phyloP scores from a whole-genome alignment of 2,888 invertebrate genomes.

The Drosophila borborema region DNA sequence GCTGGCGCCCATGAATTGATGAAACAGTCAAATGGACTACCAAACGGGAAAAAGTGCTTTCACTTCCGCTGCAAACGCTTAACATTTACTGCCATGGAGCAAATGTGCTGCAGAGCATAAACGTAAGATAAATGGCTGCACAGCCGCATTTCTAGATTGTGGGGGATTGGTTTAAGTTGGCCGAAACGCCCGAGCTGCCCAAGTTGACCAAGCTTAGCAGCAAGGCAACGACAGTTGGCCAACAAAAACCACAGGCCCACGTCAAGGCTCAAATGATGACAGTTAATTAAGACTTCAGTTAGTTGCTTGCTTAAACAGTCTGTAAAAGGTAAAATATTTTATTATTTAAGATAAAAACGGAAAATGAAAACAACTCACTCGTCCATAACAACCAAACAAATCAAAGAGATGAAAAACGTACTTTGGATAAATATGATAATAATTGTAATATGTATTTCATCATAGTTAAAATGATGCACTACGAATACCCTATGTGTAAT shows the following conservation, averaged over 20 bases:
- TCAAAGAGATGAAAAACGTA: background rate
- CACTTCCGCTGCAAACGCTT: slow-evolving; percentile 21
- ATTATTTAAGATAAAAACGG: background rate
- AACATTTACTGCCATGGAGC: slow-evolving; percentile 36
- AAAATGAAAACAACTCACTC: background rate
- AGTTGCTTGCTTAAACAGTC: slow-evolving; percentile 5
- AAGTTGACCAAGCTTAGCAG: slow-evolving; percentile 24
- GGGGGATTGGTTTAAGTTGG: slow-evolving; percentile 18
- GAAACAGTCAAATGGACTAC: slow-evolving; percentile 50
- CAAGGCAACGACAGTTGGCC: slow-evolving; percentile 27
- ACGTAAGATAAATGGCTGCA: slow-evolving; percentile 39
- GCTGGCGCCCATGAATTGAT: slow-evolving; percentile 52
- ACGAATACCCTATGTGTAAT: background rate
- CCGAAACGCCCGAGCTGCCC: slow-evolving; percentile 10
- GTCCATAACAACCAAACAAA: slow-evolving; percentile 17
- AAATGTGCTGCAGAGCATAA: slow-evolving; percentile 47
- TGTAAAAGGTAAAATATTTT: slow-evolving; percentile 1
- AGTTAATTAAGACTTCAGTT: slow-evolving; percentile 56
- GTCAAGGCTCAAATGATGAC: slow-evolving; percentile 32
- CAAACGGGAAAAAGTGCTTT: slow-evolving; percentile 45
- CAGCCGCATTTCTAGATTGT: slow-evolving; percentile 11
- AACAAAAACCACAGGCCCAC: slow-evolving; percentile 27
- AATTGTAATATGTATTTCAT: background rate
- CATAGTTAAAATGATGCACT: too few species aligned
- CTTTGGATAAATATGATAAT: background rate